These are phyloP conservation scores for Byasa hedistus DNA, from an alignment of 2,888 invertebrate species.

Conservation along the genomic window DNA sequence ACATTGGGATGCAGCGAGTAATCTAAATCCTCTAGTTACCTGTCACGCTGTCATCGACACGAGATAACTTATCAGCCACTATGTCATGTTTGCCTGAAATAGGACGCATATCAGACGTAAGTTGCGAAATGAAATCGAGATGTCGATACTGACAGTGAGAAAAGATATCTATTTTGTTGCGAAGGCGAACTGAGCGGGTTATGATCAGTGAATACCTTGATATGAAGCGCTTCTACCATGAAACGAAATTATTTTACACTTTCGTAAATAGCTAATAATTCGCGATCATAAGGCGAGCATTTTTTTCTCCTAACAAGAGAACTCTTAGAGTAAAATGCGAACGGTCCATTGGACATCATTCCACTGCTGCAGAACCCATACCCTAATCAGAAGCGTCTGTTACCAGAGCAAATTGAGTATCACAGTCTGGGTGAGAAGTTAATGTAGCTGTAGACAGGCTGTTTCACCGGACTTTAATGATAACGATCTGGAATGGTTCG, in stretches of 20 bases:
- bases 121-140: conserved; percentile 36
- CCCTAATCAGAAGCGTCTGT: conserved; percentile 5
- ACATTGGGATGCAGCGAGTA: no score
- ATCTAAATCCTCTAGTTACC: conserved; percentile 25
- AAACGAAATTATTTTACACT: conserved; percentile 48
- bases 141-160: conserved; percentile 49
- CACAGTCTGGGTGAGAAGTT: background rate
- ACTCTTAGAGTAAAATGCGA: conserved; percentile 47
- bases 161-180: conserved; percentile 39
- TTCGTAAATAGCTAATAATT: conserved; percentile 50
- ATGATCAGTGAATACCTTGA: no score
- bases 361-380: conserved; percentile 4
- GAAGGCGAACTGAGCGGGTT: conserved; percentile 37
- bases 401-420: conserved; percentile 1
- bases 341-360: conserved; percentile 36
- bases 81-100: background rate
- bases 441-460: background rate
- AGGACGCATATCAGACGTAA: conserved; percentile 38
- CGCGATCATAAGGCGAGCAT: conserved; percentile 52
- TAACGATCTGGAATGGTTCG: conserved; percentile 17
- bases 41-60: conserved; percentile 42
- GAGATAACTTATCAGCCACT: conserved; percentile 23
- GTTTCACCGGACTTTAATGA: conserved; percentile 27
- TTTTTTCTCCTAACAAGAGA: conserved; percentile 43
- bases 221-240: background rate